Conservation (phyloP, 2,797 vertebrate species). For the Myripristis jacobus region DNA sequence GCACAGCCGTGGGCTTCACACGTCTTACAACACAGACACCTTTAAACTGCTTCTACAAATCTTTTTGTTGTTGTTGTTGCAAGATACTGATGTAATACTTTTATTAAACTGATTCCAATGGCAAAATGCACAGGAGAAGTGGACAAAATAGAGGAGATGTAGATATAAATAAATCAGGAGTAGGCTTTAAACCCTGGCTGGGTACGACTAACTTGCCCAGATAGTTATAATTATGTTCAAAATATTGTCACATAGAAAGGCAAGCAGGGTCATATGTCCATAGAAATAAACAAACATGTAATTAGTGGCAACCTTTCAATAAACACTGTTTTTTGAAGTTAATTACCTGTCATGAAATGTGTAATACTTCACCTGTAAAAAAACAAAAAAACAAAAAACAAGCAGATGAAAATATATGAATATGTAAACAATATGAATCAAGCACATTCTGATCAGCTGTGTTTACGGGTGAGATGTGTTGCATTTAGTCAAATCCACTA, state of each 20-base stretch:
- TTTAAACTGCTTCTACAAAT: no score
- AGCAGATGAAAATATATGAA: slow-evolving; percentile 36
- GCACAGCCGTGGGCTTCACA: neutral
- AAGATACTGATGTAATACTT: no score
- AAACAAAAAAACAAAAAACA: no score
- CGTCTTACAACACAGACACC: no score
- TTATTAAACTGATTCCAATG: no score
- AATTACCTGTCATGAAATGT: slow-evolving; percentile 82
- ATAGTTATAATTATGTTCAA: neutral
- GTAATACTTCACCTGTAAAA: slow-evolving; percentile 82
- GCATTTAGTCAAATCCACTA: slow-evolving; percentile 26
- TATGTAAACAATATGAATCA: no score
- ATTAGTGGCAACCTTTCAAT: neutral
- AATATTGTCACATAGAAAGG: no score
- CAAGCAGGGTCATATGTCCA: neutral
- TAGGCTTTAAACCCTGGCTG: no score
- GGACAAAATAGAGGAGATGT: neutral
- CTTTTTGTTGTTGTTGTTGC: no score
- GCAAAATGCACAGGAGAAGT: neutral
- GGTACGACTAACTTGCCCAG: no score
- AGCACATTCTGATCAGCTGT: neutral
- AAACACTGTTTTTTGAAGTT: neutral
- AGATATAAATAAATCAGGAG: no score
- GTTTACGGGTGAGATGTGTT: neutral
- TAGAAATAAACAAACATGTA: neutral